Base-by-base conservation (phyloP, 2,113 vertebrate species). In the Barbus barbus region DNA sequence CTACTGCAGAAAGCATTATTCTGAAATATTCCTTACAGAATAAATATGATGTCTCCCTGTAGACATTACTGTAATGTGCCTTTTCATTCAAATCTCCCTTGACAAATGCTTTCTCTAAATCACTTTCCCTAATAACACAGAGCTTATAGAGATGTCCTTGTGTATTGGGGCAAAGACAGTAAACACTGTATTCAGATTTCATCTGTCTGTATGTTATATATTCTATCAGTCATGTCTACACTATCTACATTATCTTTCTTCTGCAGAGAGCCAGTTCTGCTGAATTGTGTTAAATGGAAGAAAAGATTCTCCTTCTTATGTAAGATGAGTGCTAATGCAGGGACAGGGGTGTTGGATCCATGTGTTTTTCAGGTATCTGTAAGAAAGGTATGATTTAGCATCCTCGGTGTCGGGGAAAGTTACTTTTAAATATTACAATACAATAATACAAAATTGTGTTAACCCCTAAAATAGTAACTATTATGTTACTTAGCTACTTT, bases 311-410 rank as follows among this genome's bases (percentile, higher is more conserved):
- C 95, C 11, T 99, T 99, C 84, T 91, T 95, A 90, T 97, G 96
- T 88, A 99, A 99, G 89, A 98, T 99, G 95, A 97, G 95, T 38
- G 97, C 97, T 71, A 97, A 92, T n/a, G 95, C 96, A 3, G 88
- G 94, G 63, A 97, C 96, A 0, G 98, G 98, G 65, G 85, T 97
- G 80, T 92, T 99, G 18, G 98, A 99, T 67, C 94, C 97, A 0
- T 98, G 97, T 90, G 46, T 97, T 89, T 99, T 95, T 91, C 93
- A 97, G 78, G 96, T 98, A 22, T 99, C 98, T 81, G 96, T 86
- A 33, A 83, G 85, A 78, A 86, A 86, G 85, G 85, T 86, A 60
- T 0, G 12, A 18, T 31, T 28, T 58, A 20, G 51, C 28, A 33
- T 44, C n/a, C n/a, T n/a, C n/a, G n/a, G n/a, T n/a, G n/a, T n/a